Conservation (phyloP, 2,888 invertebrate species). For the Esperia sulphurella region DNA sequence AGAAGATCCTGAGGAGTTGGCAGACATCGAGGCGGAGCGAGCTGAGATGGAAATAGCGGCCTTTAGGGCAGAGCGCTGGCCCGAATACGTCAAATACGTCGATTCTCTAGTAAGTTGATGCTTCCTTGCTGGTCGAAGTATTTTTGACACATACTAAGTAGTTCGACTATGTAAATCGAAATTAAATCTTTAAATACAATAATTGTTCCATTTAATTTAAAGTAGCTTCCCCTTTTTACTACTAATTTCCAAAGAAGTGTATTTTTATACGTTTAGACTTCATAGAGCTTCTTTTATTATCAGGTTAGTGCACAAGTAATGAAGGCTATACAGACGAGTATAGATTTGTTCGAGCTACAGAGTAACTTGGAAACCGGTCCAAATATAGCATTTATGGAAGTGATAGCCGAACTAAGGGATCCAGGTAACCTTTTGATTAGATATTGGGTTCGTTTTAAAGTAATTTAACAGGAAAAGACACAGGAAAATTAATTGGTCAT, state of each 20-base stretch:
- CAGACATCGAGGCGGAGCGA: conserved; percentile 65
- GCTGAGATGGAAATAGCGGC: conserved; percentile 54
- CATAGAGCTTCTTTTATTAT: neutral
- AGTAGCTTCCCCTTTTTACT: too few relatives aligned
- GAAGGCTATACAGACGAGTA: conserved; percentile 69
- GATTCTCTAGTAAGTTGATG: conserved; percentile 52
- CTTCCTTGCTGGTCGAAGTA: too few relatives aligned
- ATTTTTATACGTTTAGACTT: too few relatives aligned
- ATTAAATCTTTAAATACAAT: too few relatives aligned
- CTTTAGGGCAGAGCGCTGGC: conserved; percentile 64
- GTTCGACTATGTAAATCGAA: too few relatives aligned
- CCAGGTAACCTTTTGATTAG: conserved; percentile 61
- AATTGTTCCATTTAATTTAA: too few relatives aligned
- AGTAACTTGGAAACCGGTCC: conserved; percentile 79
- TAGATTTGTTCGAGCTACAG: conserved; percentile 80
- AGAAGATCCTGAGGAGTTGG: conserved; percentile 58
- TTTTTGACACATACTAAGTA: too few relatives aligned
- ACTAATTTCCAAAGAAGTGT: too few relatives aligned
- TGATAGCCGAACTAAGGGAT: conserved; percentile 85
- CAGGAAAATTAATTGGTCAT: too few relatives aligned
- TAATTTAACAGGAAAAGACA: too few relatives aligned
- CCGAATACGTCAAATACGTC: conserved; percentile 71
- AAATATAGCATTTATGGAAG: conserved; percentile 85
- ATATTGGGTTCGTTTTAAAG: too few relatives aligned
- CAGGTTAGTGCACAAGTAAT: conserved; percentile 66